A percentile compares a stretch with the other conserved stretches of the same genome.
These are phyloP conservation scores for Agrochola lota DNA, from an alignment of 2,888 invertebrate genomes.

Conservation along the genomic window DNA sequence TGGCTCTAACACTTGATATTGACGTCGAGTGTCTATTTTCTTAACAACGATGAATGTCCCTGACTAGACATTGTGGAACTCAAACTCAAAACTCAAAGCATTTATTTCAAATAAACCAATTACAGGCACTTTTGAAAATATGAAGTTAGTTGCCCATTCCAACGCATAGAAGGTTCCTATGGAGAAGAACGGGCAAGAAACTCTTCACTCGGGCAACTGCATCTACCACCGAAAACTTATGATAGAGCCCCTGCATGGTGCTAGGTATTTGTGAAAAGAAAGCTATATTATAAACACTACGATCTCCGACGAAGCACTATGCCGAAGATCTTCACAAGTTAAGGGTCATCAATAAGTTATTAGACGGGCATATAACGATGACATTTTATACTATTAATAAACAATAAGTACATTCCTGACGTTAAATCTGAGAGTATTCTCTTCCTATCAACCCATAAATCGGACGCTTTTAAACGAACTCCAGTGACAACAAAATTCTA, in stretches of 20 bases:
- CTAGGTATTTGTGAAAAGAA: not conserved
- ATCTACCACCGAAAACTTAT: not conserved
- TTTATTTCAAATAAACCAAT: too few relatives aligned
- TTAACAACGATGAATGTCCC: not conserved
- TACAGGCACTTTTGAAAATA: too few relatives aligned
- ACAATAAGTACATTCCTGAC: not conserved
- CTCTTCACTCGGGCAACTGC: too few relatives aligned
- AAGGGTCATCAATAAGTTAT: too few relatives aligned
- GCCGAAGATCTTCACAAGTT: not conserved
- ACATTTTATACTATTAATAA: not conserved
- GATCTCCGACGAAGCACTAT: not conserved
- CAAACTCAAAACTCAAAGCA: too few relatives aligned
- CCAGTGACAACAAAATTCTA: slow-evolving; percentile 32
- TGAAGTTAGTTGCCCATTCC: too few relatives aligned
- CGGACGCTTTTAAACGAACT: slow-evolving; percentile 29
- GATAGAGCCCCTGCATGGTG: not conserved
- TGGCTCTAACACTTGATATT: not conserved
- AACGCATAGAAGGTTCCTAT: too few relatives aligned
- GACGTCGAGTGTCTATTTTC: too few relatives aligned
- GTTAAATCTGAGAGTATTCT: not conserved
- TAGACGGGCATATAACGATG: not conserved
- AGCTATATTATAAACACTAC: not conserved
- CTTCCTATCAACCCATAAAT: slow-evolving; percentile 12
- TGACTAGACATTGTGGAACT: not conserved
- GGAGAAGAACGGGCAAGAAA: too few relatives aligned